Evolutionary conservation across 2,888 invertebrate species (phyloP).

Genomic region (Aleiodes leptofemur): DNA sequence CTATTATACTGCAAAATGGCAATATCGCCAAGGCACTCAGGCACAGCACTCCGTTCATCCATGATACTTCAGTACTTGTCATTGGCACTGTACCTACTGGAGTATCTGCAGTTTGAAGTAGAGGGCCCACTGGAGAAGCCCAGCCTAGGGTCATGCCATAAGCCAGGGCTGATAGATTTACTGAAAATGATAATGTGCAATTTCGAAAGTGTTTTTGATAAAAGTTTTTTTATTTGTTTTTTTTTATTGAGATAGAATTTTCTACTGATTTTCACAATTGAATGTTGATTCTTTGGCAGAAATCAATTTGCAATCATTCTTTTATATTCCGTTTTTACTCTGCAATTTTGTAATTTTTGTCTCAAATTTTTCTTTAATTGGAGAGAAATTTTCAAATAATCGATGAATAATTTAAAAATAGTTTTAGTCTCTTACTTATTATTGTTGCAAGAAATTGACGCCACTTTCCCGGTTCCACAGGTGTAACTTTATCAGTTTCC

Average conservation of each 20-base stretch:
- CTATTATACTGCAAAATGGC: slow-evolving; percentile 75
- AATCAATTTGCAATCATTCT: too few relatives aligned
- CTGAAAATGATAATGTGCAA: slow-evolving; percentile 60
- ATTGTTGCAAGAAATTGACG: slow-evolving; percentile 62
- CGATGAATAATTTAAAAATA: background rate
- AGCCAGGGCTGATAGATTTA: slow-evolving; percentile 72
- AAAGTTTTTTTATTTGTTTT: too few relatives aligned
- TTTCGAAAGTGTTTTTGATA: too few relatives aligned
- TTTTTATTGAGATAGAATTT: background rate
- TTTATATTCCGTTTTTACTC: background rate
- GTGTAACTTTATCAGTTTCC: slow-evolving; percentile 45
- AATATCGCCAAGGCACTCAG: slow-evolving; percentile 78
- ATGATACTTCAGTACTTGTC: slow-evolving; percentile 76
- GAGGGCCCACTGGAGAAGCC: slow-evolving; percentile 78
- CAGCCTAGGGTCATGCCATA: slow-evolving; percentile 77
- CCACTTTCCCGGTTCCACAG: slow-evolving; percentile 59
- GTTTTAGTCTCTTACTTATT: slow-evolving; percentile 57
- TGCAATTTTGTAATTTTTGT: slow-evolving; percentile 1
- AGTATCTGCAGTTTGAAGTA: slow-evolving; percentile 73
- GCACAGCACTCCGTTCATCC: slow-evolving; percentile 78
- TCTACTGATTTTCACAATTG: background rate
- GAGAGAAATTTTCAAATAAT: background rate
- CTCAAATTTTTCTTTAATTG: background rate
- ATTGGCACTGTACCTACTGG: slow-evolving; percentile 76
- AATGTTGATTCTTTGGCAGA: too few relatives aligned